phyloP scores from a whole-genome alignment of 2,113 vertebrate genomes.

The Gobius niger region DNA sequence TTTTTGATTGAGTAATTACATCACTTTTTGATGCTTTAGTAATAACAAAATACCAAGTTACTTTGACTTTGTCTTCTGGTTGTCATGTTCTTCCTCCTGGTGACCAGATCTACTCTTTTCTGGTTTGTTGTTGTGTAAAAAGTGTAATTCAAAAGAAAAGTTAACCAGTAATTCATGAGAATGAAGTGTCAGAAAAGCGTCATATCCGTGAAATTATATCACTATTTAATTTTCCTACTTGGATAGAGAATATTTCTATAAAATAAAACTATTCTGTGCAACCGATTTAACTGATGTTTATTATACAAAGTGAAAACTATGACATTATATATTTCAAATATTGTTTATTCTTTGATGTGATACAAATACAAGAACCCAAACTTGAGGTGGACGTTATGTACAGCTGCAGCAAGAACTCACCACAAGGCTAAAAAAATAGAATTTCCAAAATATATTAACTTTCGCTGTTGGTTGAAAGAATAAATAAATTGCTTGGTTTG shows the following conservation, averaged over 20 bases:
- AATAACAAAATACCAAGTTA: too few relatives aligned
- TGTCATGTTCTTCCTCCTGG: too few relatives aligned
- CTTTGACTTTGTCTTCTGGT: too few relatives aligned
- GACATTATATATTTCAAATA: conserved; percentile 34
- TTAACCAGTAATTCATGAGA: not conserved
- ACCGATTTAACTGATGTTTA: not conserved
- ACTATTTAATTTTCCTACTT: not conserved
- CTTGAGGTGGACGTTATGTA: conserved; percentile 40
- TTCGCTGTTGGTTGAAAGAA: conserved; percentile 18
- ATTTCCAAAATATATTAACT: conserved; percentile 36
- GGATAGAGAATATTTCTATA: not conserved
- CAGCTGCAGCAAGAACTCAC: conserved; percentile 25
- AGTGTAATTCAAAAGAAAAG: not conserved
- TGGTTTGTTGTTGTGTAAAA: not conserved
- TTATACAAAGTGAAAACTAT: conserved; percentile 20
- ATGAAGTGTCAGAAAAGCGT: not conserved
- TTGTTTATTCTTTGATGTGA: conserved; percentile 61
- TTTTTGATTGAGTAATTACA: too few relatives aligned
- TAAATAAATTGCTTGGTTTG: conserved; percentile 38
- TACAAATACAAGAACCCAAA: conserved; percentile 54
- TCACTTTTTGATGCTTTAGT: too few relatives aligned
- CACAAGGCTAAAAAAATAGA: conserved; percentile 32
- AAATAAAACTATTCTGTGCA: not conserved
- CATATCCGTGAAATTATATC: not conserved
- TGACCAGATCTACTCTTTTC: too few relatives aligned